A percentile compares a stretch with the other conserved stretches of the same genome.
Conservation (phyloP, 2,797 vertebrate genomes). For the Sebastes aleutianus region DNA sequence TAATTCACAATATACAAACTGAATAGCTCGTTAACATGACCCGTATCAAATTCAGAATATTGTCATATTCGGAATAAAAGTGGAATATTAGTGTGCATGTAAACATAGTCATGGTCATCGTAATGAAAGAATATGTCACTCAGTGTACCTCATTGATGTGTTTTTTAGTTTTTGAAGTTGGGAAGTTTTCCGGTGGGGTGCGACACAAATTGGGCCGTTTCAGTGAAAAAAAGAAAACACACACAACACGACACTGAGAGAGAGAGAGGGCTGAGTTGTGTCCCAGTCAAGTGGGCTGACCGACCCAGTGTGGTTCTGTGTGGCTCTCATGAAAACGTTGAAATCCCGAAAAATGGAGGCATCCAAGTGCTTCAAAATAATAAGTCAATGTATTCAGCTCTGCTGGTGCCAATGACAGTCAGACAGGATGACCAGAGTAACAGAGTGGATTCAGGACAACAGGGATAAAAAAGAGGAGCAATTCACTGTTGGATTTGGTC, state of each 20-base stretch:
- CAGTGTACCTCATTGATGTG: background rate
- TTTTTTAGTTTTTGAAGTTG: background rate
- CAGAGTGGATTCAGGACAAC: background rate
- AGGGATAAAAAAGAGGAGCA: background rate
- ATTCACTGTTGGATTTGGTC: background rate
- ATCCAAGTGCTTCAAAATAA: background rate
- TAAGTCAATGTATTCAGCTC: background rate
- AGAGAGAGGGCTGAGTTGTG: background rate
- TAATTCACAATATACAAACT: too few relatives aligned
- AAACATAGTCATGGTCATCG: background rate
- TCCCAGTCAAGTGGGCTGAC: background rate
- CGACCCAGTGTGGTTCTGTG: background rate
- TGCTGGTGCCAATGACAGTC: background rate
- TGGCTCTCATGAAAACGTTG: background rate
- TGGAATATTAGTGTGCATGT: too few relatives aligned
- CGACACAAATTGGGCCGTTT: background rate
- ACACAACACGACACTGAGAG: background rate
- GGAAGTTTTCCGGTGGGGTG: background rate
- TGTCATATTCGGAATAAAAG: too few relatives aligned
- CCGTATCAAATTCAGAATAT: too few relatives aligned
- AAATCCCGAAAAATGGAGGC: background rate
- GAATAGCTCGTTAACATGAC: too few relatives aligned
- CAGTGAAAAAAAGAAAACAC: background rate
- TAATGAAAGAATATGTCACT: background rate
- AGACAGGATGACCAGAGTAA: background rate